Conservation (phyloP, 1,140 invertebrate species). For the Monochamus saltuarius region DNA sequence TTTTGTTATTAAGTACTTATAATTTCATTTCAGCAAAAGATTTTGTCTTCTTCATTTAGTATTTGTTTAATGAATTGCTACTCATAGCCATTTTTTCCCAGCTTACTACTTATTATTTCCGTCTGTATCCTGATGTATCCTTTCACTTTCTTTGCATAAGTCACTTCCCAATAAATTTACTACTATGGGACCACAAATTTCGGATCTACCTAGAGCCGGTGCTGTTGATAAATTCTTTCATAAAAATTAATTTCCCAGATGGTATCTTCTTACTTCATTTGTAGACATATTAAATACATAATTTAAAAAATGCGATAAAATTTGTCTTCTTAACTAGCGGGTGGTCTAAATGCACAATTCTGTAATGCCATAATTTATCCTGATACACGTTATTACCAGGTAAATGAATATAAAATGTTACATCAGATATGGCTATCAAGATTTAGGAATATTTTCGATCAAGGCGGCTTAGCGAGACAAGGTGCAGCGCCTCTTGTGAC, state of each 20-base stretch:
- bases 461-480: constrained; percentile 29
- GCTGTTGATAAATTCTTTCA: background rate
- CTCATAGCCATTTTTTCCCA: too few species aligned
- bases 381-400: constrained; percentile 13
- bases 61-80: too few species aligned
- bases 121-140: too few species aligned
- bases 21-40: too few species aligned
- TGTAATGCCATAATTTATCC: constrained; percentile 23
- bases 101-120: too few species aligned
- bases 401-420: constrained; percentile 18
- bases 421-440: constrained; percentile 33
- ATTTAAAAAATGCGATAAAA: constrained; percentile 6
- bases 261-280: background rate
- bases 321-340: constrained; percentile 26
- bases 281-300: background rate
- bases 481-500: constrained; percentile 34
- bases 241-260: constrained; percentile 2
- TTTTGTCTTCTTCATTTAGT: too few species aligned
- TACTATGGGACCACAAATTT: too few species aligned
- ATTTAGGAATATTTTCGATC: constrained; percentile 35
- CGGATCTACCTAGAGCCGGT: too few species aligned
- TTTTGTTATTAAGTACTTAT: too few species aligned
- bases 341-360: constrained; percentile 30
- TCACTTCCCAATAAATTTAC: too few species aligned
- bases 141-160: too few species aligned